A percentile compares a stretch with the other conserved stretches of the same genome.
phyloP scores from a whole-genome alignment of 2,797 vertebrate genomes.

The Eospalax fontanierii region DNA sequence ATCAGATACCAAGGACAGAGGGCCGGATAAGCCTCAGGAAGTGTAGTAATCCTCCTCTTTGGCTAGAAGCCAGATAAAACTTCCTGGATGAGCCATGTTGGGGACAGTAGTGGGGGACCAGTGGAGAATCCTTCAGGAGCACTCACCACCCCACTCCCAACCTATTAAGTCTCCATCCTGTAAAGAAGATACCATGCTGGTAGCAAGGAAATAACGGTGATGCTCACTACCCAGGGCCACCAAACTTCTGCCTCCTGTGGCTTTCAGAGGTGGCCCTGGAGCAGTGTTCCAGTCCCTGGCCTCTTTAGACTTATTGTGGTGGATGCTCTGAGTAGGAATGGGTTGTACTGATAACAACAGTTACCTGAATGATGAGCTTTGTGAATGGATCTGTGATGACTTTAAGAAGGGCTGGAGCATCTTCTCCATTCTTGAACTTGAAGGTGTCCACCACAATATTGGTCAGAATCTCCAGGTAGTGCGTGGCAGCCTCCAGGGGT shows the following conservation, averaged over 20 bases:
- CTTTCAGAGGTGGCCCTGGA: not conserved
- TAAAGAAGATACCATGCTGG: not conserved
- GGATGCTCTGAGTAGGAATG: not conserved
- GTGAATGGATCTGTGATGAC: slow-evolving; percentile 98
- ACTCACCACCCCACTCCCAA: not conserved
- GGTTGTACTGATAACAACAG: not conserved
- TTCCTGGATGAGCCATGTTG: not conserved
- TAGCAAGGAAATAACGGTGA: not conserved
- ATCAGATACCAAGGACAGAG: not conserved
- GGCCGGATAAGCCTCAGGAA: not conserved
- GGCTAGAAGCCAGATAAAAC: not conserved
- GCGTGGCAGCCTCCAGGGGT: slow-evolving; percentile 94
- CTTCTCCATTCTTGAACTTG: slow-evolving; percentile 93
- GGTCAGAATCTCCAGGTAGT: slow-evolving; percentile 94
- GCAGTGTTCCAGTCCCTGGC: accelerated
- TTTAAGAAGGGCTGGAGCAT: slow-evolving; percentile 96
- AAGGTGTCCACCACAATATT: slow-evolving; percentile 92
- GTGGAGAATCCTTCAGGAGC: not conserved
- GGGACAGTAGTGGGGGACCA: not conserved
- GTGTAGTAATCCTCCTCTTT: not conserved
- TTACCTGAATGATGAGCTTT: slow-evolving; percentile 94
- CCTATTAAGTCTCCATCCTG: no score
- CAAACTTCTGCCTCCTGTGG: not conserved
- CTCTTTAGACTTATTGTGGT: accelerated
- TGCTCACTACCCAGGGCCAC: accelerated